A percentile compares a stretch with the other conserved stretches of the same genome.
These are phyloP conservation scores for Ligdia adustata DNA, from an alignment of 2,888 invertebrate species.

Conservation along the genomic window DNA sequence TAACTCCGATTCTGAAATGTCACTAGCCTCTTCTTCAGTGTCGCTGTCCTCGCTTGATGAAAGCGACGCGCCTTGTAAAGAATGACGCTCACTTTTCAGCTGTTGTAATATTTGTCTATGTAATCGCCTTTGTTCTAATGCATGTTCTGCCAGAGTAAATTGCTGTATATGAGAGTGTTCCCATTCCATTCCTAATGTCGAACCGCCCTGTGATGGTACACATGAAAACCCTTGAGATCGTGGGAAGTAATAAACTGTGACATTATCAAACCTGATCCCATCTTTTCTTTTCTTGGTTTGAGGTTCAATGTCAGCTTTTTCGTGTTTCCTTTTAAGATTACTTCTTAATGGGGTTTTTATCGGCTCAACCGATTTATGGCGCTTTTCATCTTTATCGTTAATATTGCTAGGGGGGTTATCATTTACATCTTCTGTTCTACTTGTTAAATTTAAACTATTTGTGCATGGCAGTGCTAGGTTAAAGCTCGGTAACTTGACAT, in stretches of 20 bases:
- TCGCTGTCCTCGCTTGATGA: slow-evolving; percentile 94
- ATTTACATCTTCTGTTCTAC: slow-evolving; percentile 39
- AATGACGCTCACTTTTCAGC: slow-evolving; percentile 87
- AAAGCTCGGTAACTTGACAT: slow-evolving; percentile 69
- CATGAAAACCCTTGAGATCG: slow-evolving; percentile 96
- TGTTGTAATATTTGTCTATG: slow-evolving; percentile 92
- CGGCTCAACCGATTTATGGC: slow-evolving; percentile 42
- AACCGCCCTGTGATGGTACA: slow-evolving; percentile 94
- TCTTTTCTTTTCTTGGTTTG: slow-evolving; percentile 88
- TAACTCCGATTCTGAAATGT: slow-evolving; percentile 92
- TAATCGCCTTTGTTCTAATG: slow-evolving; percentile 92
- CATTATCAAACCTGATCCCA: slow-evolving; percentile 94
- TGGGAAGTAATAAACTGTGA: slow-evolving; percentile 97
- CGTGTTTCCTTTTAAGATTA: slow-evolving; percentile 87
- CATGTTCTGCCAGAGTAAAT: slow-evolving; percentile 94
- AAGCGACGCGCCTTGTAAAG: slow-evolving; percentile 76
- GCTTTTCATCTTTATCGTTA: slow-evolving; percentile 36
- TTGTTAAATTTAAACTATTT: slow-evolving; percentile 45
- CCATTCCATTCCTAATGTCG: slow-evolving; percentile 96
- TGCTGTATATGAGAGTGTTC: slow-evolving; percentile 88
- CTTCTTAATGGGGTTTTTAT: slow-evolving; percentile 71
- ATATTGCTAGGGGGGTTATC: slow-evolving; percentile 33
- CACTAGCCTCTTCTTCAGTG: slow-evolving; percentile 92
- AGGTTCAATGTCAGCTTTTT: slow-evolving; percentile 71
- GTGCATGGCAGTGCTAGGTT: slow-evolving; percentile 62